A percentile compares a stretch with the other conserved stretches of the same genome.
Evolutionary conservation across 2,113 vertebrate genomes (phyloP).

Genomic region (Zosterops hypoxanthus): DNA sequence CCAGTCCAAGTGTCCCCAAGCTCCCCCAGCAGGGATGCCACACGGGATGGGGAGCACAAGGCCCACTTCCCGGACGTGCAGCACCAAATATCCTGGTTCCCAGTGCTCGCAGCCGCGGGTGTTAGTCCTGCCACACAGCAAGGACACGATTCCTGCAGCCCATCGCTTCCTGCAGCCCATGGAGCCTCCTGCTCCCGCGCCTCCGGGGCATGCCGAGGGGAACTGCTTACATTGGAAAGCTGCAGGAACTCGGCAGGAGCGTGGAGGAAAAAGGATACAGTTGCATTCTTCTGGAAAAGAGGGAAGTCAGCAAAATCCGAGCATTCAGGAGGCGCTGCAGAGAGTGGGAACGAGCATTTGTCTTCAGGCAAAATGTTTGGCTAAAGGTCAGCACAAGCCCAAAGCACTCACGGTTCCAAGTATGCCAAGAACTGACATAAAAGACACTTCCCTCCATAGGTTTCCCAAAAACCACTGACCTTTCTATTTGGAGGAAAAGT

Average conservation of each 20-base stretch:
- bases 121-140: not conserved
- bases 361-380: conserved; percentile 54
- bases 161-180: accelerated
- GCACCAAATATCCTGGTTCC: accelerated
- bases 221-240: not conserved
- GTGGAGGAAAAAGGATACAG: not conserved
- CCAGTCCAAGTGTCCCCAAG: accelerated
- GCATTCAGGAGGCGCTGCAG: not conserved
- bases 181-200: not conserved
- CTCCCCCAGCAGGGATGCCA: not conserved
- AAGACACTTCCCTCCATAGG: conserved; percentile 41
- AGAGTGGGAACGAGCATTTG: not conserved
- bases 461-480: conserved; percentile 39
- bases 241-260: not conserved
- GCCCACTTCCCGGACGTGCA: accelerated
- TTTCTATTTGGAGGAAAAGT: conserved; percentile 56
- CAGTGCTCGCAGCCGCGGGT: accelerated
- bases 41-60: not conserved
- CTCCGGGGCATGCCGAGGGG: not conserved
- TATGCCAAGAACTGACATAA: conserved; percentile 52
- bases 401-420: not conserved
- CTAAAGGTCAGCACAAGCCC: conserved; percentile 50
- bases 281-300: conserved; percentile 9
- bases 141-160: accelerated
- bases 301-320: conserved; percentile 14